phyloP scores from a whole-genome alignment of 2,797 vertebrate species.

The Enteromius argenteus region DNA sequence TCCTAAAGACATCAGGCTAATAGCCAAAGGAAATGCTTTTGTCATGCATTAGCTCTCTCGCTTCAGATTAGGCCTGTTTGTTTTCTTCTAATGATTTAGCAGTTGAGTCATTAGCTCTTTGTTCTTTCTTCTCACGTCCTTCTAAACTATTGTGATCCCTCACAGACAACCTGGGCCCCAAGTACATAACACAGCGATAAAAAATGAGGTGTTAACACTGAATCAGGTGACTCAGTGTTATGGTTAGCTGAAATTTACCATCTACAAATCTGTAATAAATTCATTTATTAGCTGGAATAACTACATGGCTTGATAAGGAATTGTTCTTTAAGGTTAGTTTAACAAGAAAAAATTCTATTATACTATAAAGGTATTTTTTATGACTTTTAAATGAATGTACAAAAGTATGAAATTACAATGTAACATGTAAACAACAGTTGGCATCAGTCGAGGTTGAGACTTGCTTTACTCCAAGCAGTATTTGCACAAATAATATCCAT shows the following conservation, averaged over 20 bases:
- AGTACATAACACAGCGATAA: not conserved
- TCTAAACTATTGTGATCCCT: not conserved
- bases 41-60: not conserved
- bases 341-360: not conserved
- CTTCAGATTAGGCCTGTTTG: slow-evolving; percentile 28
- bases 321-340: not conserved
- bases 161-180: not conserved
- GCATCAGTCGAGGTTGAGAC: not conserved
- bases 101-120: not conserved
- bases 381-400: not conserved
- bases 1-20: slow-evolving; percentile 38
- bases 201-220: not conserved
- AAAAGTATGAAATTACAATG: not conserved
- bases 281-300: not conserved
- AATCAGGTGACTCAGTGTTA: not conserved
- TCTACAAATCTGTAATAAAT: not conserved
- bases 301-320: not conserved
- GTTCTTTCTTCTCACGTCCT: not conserved
- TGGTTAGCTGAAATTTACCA: not conserved
- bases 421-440: not conserved
- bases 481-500: not conserved
- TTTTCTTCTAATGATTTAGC: slow-evolving; percentile 12
- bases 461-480: not conserved
- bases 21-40: slow-evolving; percentile 42
- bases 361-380: too few relatives aligned